A percentile compares a stretch with the other conserved stretches of the same genome.
phyloP scores from a whole-genome alignment of 2,888 invertebrate species.

The Perdita meconis region DNA sequence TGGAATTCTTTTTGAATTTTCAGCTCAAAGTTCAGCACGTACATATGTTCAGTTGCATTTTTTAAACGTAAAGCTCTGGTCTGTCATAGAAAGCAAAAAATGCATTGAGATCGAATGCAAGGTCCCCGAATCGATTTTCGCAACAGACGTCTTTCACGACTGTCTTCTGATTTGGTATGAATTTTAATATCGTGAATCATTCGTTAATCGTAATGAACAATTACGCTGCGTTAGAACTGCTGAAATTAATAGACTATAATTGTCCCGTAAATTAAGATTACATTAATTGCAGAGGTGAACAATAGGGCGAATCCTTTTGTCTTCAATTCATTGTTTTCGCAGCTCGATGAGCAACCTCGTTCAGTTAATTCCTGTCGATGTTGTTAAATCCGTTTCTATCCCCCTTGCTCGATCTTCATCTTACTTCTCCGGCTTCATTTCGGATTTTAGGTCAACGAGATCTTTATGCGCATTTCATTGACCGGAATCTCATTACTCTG shows the following conservation, averaged over 20 bases:
- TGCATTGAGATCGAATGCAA: not conserved
- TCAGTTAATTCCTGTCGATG: slow-evolving; percentile 15
- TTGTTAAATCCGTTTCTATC: slow-evolving; percentile 14
- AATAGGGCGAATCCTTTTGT: slow-evolving; percentile 13
- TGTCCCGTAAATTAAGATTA: slow-evolving; percentile 24
- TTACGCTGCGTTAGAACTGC: not conserved
- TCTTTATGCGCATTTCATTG: not conserved
- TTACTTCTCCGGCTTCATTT: not conserved
- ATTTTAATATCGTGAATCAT: not conserved
- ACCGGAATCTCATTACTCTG: not conserved
- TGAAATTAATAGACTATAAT: slow-evolving; percentile 18
- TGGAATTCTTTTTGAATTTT: slow-evolving; percentile 38
- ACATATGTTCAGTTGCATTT: not conserved
- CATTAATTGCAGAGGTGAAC: slow-evolving; percentile 17
- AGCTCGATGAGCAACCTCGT: slow-evolving; percentile 19
- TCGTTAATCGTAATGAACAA: slow-evolving; percentile 3
- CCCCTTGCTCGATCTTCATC: not conserved
- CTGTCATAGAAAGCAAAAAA: slow-evolving; percentile 1
- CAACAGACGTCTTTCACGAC: too few relatives aligned
- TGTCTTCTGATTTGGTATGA: not conserved
- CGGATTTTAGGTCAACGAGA: not conserved
- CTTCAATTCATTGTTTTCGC: slow-evolving; percentile 17
- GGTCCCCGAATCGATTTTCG: not conserved
- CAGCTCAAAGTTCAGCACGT: not conserved
- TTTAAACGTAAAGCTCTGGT: not conserved